These are phyloP conservation scores for Tetramorium bicarinatum DNA, from an alignment of 2,888 invertebrate genomes.

Conservation along the genomic window DNA sequence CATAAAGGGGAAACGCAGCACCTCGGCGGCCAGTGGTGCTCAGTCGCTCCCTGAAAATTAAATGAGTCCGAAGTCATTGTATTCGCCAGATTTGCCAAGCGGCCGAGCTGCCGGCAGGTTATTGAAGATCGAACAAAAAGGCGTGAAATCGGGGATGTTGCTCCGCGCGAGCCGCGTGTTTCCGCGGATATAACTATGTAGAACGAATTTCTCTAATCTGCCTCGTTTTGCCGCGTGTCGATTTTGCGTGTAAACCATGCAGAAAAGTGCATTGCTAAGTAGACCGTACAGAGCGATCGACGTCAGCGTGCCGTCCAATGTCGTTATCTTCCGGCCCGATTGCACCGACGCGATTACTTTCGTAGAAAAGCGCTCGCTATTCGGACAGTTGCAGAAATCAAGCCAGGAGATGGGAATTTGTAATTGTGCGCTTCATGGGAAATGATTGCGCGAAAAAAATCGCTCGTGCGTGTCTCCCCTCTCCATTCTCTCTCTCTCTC, in stretches of 20 bases:
- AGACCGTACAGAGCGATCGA: constrained; percentile 73
- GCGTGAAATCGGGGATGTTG: constrained; percentile 34
- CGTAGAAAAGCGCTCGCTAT: background rate
- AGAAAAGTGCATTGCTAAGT: constrained; percentile 76
- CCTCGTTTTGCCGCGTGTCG: constrained; percentile 72
- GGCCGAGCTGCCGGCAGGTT: background rate
- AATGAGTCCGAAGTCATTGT: background rate
- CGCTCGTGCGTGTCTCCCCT: background rate
- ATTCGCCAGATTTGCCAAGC: constrained; percentile 1
- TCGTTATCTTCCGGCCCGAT: constrained; percentile 62
- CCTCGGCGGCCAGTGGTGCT: constrained; percentile 76
- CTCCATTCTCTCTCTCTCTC: background rate
- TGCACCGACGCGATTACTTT: constrained; percentile 18
- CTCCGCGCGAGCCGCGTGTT: constrained; percentile 38
- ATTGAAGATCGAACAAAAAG: background rate
- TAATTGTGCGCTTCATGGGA: background rate
- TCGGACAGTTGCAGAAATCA: background rate
- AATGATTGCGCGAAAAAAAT: background rate
- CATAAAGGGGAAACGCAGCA: constrained; percentile 80
- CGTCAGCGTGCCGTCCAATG: constrained; percentile 63
- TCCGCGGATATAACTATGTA: constrained; percentile 70
- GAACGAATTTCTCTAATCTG: constrained; percentile 77
- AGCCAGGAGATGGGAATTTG: constrained; percentile 7
- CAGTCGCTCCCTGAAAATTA: constrained; percentile 59
- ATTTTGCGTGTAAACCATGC: constrained; percentile 73